phyloP scores from a whole-genome alignment of 2,797 vertebrate genomes.

The Zenarchopterus dispar region DNA sequence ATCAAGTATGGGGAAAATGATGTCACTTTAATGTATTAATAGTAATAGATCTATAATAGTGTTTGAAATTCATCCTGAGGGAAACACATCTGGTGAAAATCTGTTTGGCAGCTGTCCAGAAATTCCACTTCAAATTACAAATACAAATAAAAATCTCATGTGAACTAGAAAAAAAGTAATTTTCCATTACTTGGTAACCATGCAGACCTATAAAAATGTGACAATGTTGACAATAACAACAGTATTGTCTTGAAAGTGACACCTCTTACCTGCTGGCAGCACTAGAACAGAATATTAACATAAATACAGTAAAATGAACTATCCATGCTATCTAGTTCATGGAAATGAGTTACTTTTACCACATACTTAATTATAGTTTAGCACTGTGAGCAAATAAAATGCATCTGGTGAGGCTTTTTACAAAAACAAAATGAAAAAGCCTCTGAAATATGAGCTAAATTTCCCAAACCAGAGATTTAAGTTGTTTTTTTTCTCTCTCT shows the following conservation, averaged over 20 bases:
- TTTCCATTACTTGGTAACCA: neutral
- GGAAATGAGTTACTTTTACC: conserved; percentile 13
- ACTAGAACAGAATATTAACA: conserved; percentile 11
- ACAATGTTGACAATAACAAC: neutral
- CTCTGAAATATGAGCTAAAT: conserved; percentile 53
- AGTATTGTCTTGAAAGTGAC: conserved; percentile 1
- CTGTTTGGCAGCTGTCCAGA: neutral
- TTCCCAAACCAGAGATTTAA: conserved; percentile 40
- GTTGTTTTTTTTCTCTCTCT: conserved; percentile 15
- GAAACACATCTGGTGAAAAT: neutral
- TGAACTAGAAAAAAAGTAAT: neutral
- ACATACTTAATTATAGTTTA: conserved; percentile 17
- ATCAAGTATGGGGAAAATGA: no score
- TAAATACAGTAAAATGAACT: conserved; percentile 8
- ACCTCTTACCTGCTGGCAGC: conserved; percentile 4
- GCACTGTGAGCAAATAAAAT: conserved; percentile 15
- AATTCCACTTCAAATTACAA: neutral
- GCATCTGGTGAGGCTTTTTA: conserved; percentile 39
- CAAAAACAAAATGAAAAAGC: conserved; percentile 61
- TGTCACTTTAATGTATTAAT: no score
- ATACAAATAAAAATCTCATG: neutral
- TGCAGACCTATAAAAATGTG: conserved; percentile 1
- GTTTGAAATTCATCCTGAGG: neutral
- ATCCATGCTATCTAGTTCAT: conserved; percentile 21
- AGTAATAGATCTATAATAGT: neutral